Base-by-base conservation (phyloP, 2,113 vertebrate genomes). In the Sylvia atricapilla region DNA sequence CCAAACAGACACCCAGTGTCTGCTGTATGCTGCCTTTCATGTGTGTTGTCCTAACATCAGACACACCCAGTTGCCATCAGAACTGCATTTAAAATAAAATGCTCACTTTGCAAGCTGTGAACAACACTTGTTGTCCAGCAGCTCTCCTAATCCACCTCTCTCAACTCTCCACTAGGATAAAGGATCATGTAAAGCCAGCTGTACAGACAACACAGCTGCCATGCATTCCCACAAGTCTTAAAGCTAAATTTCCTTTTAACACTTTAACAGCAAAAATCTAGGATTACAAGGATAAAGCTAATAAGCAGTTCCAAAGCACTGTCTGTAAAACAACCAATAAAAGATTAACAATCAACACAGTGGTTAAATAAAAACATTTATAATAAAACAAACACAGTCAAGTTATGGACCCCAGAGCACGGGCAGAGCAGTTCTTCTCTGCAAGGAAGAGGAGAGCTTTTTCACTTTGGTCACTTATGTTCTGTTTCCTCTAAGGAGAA, bases 221-320 rank as follows among this genome's bases (percentile, higher is more conserved):
- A 58, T 25, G 76, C 90, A 73, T 83, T 94, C 86, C 83, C 88
- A 60, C 73, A 94, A 94, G 84, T 49, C 70, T 85, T 75, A 76
- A 91, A 78, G 47, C 20, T 86, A 88, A 87, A 90, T 89, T 96
- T 95, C 67, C 43, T 50, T 84, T 94, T 74, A 95, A 82, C 28
- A 93, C 50, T 80, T 89, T 89, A 96, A 93, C 52, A 95, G 80
- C 23, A 76, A 89, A 92, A 95, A 82, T 78, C 62, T 89, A 85
- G 81, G 88, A 95, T 95, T 92, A 94, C 85, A 87, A 79, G n/a
- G 68, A 73, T 56, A 89, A 49, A 94, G 76, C 78, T 78, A 95
- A 79, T 89, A 93, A 92, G 76, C 41, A 82, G 39, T 53, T 89
- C 58, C 92, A 93, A 96, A 96, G 83, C 43, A 76, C 63, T 49